A percentile compares a stretch with the other conserved stretches of the same genome.
Conservation (phyloP, 2,797 vertebrate species). For the Melopsittacus undulatus region DNA sequence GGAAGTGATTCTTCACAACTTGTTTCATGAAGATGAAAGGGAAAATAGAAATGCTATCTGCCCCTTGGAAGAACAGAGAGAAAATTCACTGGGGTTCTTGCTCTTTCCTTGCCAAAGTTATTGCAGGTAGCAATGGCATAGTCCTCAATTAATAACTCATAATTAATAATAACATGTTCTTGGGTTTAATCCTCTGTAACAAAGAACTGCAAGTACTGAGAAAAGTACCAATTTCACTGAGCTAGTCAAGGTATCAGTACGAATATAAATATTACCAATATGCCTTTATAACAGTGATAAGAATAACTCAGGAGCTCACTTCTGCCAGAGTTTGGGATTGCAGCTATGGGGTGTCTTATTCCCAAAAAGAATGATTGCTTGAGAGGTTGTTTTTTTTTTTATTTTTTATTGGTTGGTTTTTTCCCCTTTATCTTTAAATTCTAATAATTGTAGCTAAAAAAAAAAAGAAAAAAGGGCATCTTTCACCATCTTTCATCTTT, state of each 20-base stretch:
- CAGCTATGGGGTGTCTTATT: not conserved
- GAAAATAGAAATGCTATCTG: not conserved
- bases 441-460: not conserved
- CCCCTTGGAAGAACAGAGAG: not conserved
- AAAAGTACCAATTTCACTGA: not conserved
- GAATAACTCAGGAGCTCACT: not conserved
- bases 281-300: not conserved
- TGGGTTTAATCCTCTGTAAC: not conserved
- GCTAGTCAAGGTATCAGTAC: fast-evolving
- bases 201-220: not conserved
- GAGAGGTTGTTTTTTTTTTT: not conserved
- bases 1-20: not conserved
- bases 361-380: not conserved
- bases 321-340: not conserved
- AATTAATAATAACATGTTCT: not conserved
- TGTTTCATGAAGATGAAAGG: not conserved
- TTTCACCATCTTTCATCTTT: not conserved
- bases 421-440: not conserved
- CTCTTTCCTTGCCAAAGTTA: not conserved
- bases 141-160: not conserved
- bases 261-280: not conserved
- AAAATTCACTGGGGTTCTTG: not conserved
- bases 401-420: not conserved
- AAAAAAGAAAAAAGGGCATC: not conserved
- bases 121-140: not conserved